Conservation (phyloP, 37 sponge, comb jelly and placozoan genomes). For the Beroe forskalii region DNA sequence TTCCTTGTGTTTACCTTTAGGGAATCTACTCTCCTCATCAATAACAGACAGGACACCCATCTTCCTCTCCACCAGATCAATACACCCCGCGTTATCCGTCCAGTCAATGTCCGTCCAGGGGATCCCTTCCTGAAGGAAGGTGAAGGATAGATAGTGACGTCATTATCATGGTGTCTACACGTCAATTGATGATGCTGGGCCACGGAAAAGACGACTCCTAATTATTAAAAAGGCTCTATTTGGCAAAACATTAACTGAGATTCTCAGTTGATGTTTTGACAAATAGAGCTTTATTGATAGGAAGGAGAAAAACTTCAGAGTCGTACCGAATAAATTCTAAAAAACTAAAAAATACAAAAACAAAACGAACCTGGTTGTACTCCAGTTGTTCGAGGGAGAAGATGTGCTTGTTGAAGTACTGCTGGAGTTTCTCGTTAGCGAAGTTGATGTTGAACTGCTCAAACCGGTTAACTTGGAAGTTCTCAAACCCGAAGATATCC, state of each 20-base stretch:
- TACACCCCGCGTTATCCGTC: slow-evolving; percentile 96
- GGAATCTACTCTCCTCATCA: slow-evolving; percentile 97
- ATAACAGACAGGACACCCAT: slow-evolving; percentile 91
- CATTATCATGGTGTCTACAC: too few species aligned
- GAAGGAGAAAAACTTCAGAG: too few species aligned
- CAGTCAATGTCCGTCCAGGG: slow-evolving; percentile 98
- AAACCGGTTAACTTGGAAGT: slow-evolving; percentile 89
- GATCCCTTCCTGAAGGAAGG: slow-evolving; percentile 99
- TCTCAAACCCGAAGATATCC: slow-evolving; percentile 99
- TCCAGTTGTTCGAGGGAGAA: slow-evolving; percentile 99
- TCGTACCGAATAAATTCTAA: too few species aligned
- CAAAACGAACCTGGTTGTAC: slow-evolving; percentile 96
- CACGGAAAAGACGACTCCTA: too few species aligned
- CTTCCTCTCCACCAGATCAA: slow-evolving; percentile 95
- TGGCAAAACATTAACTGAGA: too few species aligned
- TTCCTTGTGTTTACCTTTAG: slow-evolving; percentile 73
- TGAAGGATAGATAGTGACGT: too few species aligned
- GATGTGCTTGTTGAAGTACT: slow-evolving; percentile 99
- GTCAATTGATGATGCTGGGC: too few species aligned
- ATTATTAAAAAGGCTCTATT: background rate
- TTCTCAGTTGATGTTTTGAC: too few species aligned
- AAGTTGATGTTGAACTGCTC: slow-evolving; percentile 99
- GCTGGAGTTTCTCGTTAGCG: slow-evolving; percentile 99
- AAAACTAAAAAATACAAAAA: too few species aligned
- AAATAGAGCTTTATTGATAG: too few species aligned